Evolutionary conservation across 1,140 invertebrate genomes (phyloP).

Genomic region (Coenobita brevimanus): DNA sequence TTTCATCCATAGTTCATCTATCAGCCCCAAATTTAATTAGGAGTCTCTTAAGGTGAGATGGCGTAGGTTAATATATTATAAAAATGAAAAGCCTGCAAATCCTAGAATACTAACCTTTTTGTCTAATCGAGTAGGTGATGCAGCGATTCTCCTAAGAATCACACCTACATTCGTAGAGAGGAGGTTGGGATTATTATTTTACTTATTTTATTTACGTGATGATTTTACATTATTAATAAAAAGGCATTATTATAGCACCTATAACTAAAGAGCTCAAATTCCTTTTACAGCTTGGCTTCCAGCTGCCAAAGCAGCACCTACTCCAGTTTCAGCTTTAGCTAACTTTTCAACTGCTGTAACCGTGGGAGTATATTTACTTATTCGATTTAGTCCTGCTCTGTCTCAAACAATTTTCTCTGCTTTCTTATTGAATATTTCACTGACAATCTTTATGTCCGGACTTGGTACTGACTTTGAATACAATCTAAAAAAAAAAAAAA

Average conservation of each 20-base stretch:
- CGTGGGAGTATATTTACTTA: conserved; percentile 81
- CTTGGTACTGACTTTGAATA: conserved; percentile 53
- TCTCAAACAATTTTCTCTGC: not conserved
- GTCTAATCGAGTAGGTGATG: not conserved
- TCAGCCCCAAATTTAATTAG: conserved; percentile 13
- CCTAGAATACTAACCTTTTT: not conserved
- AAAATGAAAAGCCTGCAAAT: conserved; percentile 22
- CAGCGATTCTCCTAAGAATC: conserved; percentile 2
- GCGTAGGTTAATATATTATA: not conserved
- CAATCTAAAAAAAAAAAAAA: conserved; percentile 62
- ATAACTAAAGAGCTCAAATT: conserved; percentile 85
- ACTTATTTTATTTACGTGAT: not conserved
- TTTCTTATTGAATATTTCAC: conserved; percentile 25
- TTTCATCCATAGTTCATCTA: not conserved
- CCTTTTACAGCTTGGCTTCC: conserved; percentile 83
- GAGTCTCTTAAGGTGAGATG: conserved; percentile 15
- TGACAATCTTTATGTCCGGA: conserved; percentile 42
- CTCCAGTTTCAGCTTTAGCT: conserved; percentile 82
- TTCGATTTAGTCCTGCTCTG: not conserved
- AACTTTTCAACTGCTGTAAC: conserved; percentile 85
- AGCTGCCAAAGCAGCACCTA: conserved; percentile 81
- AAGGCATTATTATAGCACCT: conserved; percentile 74
- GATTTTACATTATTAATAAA: conserved; percentile 6
- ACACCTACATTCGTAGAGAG: not conserved
- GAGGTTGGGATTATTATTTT: conserved; percentile 15